Percentiles rank a stretch among this genome's conserved stretches.
phyloP scores from a whole-genome alignment of 2,113 vertebrate species.

The Syngnathus floridae region DNA sequence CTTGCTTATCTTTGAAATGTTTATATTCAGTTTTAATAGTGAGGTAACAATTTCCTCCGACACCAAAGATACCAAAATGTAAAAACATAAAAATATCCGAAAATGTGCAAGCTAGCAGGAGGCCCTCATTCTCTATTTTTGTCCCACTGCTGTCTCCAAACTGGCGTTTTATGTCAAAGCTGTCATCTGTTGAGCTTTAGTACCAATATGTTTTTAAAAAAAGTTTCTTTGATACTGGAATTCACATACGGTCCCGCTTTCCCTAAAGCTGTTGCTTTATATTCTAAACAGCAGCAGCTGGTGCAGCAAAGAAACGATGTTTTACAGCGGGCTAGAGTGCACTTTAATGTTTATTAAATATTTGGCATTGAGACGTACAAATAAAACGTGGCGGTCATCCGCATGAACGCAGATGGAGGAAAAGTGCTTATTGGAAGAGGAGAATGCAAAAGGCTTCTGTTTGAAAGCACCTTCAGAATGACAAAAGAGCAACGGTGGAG shows the following conservation, averaged over 20 bases:
- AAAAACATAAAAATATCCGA: neutral
- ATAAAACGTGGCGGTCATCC: slow-evolving; percentile 40
- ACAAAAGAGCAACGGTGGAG: slow-evolving; percentile 55
- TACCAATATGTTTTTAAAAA: slow-evolving; percentile 16
- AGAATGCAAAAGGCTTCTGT: slow-evolving; percentile 53
- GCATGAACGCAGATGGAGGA: slow-evolving; percentile 31
- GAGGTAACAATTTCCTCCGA: neutral
- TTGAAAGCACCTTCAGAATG: slow-evolving; percentile 48
- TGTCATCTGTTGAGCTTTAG: slow-evolving; percentile 11
- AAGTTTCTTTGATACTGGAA: neutral
- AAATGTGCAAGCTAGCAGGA: neutral
- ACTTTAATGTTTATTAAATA: slow-evolving; percentile 10
- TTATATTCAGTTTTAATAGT: neutral
- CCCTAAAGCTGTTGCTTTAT: neutral
- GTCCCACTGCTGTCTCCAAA: slow-evolving; percentile 16
- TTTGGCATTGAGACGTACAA: slow-evolving; percentile 11
- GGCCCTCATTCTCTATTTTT: neutral
- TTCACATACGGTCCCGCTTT: neutral
- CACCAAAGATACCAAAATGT: neutral
- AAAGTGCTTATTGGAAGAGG: slow-evolving; percentile 20
- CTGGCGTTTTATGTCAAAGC: slow-evolving; percentile 24
- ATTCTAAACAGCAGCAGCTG: neutral
- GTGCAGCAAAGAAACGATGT: neutral
- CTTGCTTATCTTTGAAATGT: neutral
- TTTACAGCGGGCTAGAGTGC: slow-evolving; percentile 6